A percentile compares a stretch with the other conserved stretches of the same genome.
Evolutionary conservation across 2,888 invertebrate species (phyloP).

Genomic region (Camptogramma bilineatum): DNA sequence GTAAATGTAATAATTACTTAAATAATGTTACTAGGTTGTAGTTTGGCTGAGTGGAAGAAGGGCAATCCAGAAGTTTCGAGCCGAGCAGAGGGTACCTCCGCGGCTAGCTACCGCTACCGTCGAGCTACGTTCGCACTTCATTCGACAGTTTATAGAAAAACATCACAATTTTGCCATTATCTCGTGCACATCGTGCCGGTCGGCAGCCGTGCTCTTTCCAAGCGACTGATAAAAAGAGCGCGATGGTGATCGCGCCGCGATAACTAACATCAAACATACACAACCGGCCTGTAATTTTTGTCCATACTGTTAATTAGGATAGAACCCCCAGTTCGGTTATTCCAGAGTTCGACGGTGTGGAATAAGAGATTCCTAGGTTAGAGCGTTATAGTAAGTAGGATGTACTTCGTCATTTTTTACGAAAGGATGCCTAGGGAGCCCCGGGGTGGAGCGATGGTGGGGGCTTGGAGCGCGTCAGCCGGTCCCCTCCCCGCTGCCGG

Average conservation of each 20-base stretch:
- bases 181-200: slow-evolving; percentile 65
- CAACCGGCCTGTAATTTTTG: slow-evolving; percentile 79
- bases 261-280: slow-evolving; percentile 60
- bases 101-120: slow-evolving; percentile 40
- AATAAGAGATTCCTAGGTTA: slow-evolving; percentile 84
- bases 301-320: slow-evolving; percentile 80
- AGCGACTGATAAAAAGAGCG: slow-evolving; percentile 78
- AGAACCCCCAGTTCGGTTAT: slow-evolving; percentile 74
- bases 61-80: slow-evolving; percentile 48
- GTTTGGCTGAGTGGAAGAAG: slow-evolving; percentile 31
- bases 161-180: slow-evolving; percentile 85
- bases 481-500: slow-evolving; percentile 48
- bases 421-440: slow-evolving; percentile 68
- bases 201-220: slow-evolving; percentile 56
- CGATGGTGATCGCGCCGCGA: slow-evolving; percentile 70
- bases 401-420: slow-evolving; percentile 77
- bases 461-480: slow-evolving; percentile 55
- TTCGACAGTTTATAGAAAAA: slow-evolving; percentile 71
- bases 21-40: slow-evolving; percentile 28
- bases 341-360: slow-evolving; percentile 78
- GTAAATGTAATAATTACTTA: slow-evolving; percentile 29
- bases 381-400: slow-evolving; percentile 80
- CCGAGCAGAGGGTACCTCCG: slow-evolving; percentile 45
- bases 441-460: slow-evolving; percentile 56
- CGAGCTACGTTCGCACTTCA: slow-evolving; percentile 47